These are phyloP conservation scores for Aphaenogaster rudis DNA, from an alignment of 1,140 invertebrate genomes.

Conservation along the genomic window DNA sequence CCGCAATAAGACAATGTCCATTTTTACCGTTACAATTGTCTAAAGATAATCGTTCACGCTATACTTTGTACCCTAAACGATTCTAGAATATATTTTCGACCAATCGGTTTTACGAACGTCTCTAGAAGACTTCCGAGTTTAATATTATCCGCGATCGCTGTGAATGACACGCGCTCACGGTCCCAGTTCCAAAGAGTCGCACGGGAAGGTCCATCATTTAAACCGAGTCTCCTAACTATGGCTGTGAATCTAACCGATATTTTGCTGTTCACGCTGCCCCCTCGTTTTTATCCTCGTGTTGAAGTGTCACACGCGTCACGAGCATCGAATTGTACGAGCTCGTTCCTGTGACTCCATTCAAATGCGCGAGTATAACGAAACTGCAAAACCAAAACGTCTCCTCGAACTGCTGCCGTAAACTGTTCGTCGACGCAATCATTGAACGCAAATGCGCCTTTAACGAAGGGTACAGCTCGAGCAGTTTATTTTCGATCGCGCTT, in stretches of 20 bases:
- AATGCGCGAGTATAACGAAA: conserved; percentile 22
- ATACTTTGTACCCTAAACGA: conserved; percentile 76
- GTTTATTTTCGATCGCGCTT: conserved; percentile 19
- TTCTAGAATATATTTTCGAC: conserved; percentile 78
- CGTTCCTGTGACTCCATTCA: neutral
- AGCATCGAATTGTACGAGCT: neutral
- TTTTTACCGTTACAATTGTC: conserved; percentile 78
- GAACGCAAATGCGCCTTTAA: neutral
- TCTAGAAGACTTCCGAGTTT: conserved; percentile 76
- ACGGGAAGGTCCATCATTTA: conserved; percentile 65
- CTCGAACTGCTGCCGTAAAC: conserved; percentile 2
- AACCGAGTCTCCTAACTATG: conserved; percentile 69
- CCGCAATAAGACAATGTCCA: conserved; percentile 78
- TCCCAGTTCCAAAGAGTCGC: conserved; percentile 71
- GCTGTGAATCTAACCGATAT: conserved; percentile 72
- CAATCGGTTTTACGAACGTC: conserved; percentile 75
- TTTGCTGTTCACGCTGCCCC: conserved; percentile 64
- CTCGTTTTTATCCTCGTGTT: conserved; percentile 62
- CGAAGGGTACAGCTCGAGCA: conserved; percentile 18
- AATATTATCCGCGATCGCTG: conserved; percentile 63
- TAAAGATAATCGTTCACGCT: conserved; percentile 75
- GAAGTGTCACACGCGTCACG: neutral
- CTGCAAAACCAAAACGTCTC: neutral
- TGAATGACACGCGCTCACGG: conserved; percentile 59
- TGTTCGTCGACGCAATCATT: neutral